Conservation (phyloP, 2,113 vertebrate species). For the Bombycilla garrulus region DNA sequence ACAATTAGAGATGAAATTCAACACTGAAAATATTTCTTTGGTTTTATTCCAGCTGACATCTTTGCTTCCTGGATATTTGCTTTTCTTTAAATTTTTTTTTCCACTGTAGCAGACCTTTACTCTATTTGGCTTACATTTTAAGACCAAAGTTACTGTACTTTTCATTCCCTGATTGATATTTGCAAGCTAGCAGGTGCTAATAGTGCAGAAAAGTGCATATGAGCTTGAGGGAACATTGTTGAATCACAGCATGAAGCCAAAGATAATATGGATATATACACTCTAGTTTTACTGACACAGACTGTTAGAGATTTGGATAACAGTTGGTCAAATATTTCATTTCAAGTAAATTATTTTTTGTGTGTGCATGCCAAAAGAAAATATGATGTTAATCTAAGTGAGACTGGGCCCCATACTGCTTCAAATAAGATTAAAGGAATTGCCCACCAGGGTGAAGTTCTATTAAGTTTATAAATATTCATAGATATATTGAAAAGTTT, state of each 20-base stretch:
- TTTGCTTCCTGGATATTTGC: background rate
- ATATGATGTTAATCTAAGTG: slow-evolving; percentile 56
- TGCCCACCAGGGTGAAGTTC: slow-evolving; percentile 47
- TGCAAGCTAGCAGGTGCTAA: slow-evolving; percentile 32
- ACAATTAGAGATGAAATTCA: slow-evolving; percentile 6
- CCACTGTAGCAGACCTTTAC: background rate
- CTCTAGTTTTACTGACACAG: background rate
- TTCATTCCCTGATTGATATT: background rate
- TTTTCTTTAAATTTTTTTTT: background rate
- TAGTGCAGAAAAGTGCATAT: background rate
- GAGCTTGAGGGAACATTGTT: slow-evolving; percentile 20
- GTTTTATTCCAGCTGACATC: background rate
- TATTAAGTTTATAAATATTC: slow-evolving; percentile 65
- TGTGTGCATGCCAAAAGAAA: background rate
- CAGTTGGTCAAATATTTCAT: slow-evolving; percentile 50
- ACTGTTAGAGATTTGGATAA: slow-evolving; percentile 32
- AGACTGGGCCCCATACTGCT: slow-evolving; percentile 24
- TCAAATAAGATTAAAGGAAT: slow-evolving; percentile 70
- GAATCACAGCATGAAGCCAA: background rate
- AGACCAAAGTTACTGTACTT: background rate
- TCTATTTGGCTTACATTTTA: background rate
- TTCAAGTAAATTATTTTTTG: slow-evolving; percentile 43
- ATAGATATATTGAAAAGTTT: slow-evolving; percentile 60
- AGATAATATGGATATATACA: background rate
- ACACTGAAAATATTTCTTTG: background rate